Conservation (phyloP, 1,140 invertebrate genomes). For the Laupala kohalensis region DNA sequence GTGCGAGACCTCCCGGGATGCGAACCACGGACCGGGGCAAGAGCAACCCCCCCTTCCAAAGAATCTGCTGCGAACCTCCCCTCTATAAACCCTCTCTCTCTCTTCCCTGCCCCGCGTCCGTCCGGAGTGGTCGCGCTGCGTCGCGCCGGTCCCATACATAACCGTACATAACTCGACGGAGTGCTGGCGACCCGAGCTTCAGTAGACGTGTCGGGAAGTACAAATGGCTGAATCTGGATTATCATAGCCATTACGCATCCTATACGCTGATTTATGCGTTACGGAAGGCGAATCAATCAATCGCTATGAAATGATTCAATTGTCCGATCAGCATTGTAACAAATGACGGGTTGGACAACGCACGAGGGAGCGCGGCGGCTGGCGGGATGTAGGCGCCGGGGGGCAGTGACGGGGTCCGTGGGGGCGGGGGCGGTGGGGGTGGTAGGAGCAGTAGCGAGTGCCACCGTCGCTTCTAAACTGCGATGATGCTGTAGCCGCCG, state of each 20-base stretch:
- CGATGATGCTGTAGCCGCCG: not conserved
- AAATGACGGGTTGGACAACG: not conserved
- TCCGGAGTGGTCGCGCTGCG: too few species aligned
- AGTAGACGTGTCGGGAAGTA: not conserved
- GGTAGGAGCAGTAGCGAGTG: too few species aligned
- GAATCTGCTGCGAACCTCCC: too few species aligned
- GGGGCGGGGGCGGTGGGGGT: too few species aligned
- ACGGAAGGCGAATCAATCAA: constrained; percentile 5
- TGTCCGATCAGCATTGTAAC: constrained; percentile 7
- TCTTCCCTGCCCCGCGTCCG: too few species aligned
- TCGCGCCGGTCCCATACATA: not conserved
- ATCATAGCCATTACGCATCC: constrained; percentile 1
- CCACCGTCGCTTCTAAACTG: too few species aligned
- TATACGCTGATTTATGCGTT: constrained; percentile 2
- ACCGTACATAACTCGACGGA: not conserved
- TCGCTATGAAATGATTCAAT: constrained; percentile 8
- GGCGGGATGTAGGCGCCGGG: too few species aligned
- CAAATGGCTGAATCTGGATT: not conserved
- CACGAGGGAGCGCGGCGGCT: too few species aligned
- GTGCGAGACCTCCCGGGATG: not conserved
- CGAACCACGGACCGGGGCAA: not conserved
- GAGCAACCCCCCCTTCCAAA: not conserved
- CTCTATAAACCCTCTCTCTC: too few species aligned
- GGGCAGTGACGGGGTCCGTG: too few species aligned
- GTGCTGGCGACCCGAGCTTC: too few species aligned